These are phyloP conservation scores for Phymatocera aterrima DNA, from an alignment of 2,888 invertebrate species.

Conservation along the genomic window DNA sequence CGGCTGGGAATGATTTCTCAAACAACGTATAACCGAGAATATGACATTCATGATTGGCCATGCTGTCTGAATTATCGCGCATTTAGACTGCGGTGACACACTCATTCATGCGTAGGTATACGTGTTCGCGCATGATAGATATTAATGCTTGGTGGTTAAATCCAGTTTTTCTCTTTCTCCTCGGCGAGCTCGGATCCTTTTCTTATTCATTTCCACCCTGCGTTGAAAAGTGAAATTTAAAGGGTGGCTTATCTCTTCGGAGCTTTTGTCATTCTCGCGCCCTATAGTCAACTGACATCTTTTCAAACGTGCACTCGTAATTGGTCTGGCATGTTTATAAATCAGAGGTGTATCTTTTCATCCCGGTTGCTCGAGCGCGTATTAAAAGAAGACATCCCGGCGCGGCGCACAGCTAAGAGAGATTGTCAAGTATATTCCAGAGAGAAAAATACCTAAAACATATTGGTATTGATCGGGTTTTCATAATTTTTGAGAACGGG, in stretches of 20 bases:
- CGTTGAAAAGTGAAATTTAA: constrained; percentile 33
- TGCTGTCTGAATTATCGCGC: background rate
- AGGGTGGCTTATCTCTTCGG: constrained; percentile 41
- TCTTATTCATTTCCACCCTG: constrained; percentile 13
- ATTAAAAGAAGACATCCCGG: constrained; percentile 1
- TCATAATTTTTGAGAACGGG: background rate
- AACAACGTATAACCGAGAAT: background rate
- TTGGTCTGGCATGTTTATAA: constrained; percentile 69
- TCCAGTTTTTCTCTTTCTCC: background rate
- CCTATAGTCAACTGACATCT: constrained; percentile 54
- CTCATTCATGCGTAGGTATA: background rate
- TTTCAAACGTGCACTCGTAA: constrained; percentile 70
- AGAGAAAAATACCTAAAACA: background rate
- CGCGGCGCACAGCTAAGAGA: background rate
- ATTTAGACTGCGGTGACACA: background rate
- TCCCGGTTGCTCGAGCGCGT: background rate
- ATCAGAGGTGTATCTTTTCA: constrained; percentile 57
- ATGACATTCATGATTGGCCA: background rate
- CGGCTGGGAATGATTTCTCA: background rate
- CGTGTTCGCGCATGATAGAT: background rate
- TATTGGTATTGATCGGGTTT: background rate
- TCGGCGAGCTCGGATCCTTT: background rate
- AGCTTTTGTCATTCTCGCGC: constrained; percentile 35
- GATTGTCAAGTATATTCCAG: background rate
- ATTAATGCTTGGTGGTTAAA: constrained; percentile 4